Evolutionary conservation across 2,888 invertebrate genomes (phyloP).

Genomic region (Tipula unca): DNA sequence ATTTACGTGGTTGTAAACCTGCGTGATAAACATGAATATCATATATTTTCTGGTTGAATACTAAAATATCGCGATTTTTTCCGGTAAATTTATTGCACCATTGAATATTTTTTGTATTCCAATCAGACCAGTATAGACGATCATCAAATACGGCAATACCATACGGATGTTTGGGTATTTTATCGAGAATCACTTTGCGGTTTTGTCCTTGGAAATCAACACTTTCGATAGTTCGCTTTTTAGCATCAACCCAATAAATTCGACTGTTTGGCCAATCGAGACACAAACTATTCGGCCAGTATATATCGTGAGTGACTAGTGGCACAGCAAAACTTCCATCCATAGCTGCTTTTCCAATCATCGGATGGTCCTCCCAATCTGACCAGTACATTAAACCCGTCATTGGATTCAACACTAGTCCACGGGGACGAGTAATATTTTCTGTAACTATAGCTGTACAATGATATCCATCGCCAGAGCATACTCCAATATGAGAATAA

Average conservation of each 20-base stretch:
- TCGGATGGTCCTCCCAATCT: constrained; percentile 68
- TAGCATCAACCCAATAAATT: constrained; percentile 85
- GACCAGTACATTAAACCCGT: constrained; percentile 72
- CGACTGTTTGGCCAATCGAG: constrained; percentile 69
- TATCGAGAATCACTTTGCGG: constrained; percentile 44
- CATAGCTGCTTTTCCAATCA: constrained; percentile 76
- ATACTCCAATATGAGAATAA: constrained; percentile 63
- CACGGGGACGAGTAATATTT: constrained; percentile 56
- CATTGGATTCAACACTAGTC: constrained; percentile 58
- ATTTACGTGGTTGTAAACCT: constrained; percentile 46
- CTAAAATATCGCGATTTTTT: constrained; percentile 48
- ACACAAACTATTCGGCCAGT: constrained; percentile 80
- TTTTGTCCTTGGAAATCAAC: constrained; percentile 55
- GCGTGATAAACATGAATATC: constrained; percentile 69
- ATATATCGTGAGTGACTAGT: constrained; percentile 55
- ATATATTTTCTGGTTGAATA: constrained; percentile 44
- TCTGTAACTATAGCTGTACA: constrained; percentile 57
- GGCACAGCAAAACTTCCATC: constrained; percentile 59
- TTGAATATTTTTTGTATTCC: constrained; percentile 65
- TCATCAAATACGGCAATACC: constrained; percentile 82
- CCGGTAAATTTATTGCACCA: constrained; percentile 71
- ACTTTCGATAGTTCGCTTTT: constrained; percentile 56
- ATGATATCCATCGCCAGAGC: constrained; percentile 54
- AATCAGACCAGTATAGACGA: constrained; percentile 84
- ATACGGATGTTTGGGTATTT: constrained; percentile 70